These are phyloP conservation scores for Drosophila ercepeae DNA, from an alignment of 1,140 invertebrate species.

Conservation along the genomic window DNA sequence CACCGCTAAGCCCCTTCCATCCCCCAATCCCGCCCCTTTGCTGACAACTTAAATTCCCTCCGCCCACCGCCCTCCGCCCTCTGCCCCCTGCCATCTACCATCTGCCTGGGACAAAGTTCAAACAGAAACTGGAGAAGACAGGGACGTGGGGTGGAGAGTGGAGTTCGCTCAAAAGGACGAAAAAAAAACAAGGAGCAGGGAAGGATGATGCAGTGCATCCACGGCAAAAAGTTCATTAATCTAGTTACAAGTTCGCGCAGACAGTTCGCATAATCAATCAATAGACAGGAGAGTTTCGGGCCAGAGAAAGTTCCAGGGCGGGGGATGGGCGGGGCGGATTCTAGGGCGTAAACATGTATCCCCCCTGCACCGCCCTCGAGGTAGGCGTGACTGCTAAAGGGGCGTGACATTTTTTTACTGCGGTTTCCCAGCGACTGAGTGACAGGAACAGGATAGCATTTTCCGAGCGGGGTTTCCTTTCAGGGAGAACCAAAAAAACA, in stretches of 20 bases:
- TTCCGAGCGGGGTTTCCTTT: conserved; percentile 21
- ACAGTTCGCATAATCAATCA: conserved; percentile 82
- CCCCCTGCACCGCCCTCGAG: neutral
- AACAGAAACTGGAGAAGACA: conserved; percentile 5
- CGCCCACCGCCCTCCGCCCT: conserved; percentile 1
- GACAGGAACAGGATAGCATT: conserved; percentile 46
- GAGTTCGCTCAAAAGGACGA: neutral
- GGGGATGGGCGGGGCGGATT: neutral
- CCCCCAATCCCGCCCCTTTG: neutral
- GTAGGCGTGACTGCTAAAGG: conserved; percentile 8
- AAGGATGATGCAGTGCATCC: conserved; percentile 52
- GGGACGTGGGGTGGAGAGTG: neutral
- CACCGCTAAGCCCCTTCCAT: neutral
- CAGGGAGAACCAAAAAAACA: neutral
- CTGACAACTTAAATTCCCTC: conserved; percentile 16
- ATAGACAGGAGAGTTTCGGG: conserved; percentile 40
- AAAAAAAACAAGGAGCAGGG: neutral
- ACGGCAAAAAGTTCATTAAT: conserved; percentile 78
- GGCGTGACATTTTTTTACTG: conserved; percentile 25
- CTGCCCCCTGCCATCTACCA: too few relatives aligned
- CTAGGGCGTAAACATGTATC: conserved; percentile 32
- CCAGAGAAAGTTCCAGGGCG: neutral
- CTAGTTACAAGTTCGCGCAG: conserved; percentile 82
- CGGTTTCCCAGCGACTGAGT: conserved; percentile 30
- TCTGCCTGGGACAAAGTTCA: neutral